A percentile compares a stretch with the other conserved stretches of the same genome.
Conservation (phyloP, 2,797 vertebrate genomes). For the Esox lucius region DNA sequence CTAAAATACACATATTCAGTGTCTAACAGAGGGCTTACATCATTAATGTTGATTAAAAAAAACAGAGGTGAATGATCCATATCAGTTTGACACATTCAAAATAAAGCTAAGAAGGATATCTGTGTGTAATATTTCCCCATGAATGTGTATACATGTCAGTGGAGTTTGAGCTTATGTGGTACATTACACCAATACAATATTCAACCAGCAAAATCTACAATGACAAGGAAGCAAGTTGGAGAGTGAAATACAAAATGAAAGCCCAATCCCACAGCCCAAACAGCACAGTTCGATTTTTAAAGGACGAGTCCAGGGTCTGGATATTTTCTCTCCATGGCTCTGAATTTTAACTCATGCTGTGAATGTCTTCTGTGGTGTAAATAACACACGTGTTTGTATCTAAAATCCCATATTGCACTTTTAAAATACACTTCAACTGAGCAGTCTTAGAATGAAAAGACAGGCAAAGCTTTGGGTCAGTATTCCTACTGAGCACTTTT, state of each 20-base stretch:
- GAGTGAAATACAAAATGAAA: not conserved
- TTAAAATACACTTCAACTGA: slow-evolving; percentile 11
- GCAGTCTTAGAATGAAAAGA: not conserved
- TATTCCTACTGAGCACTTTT: slow-evolving; percentile 26
- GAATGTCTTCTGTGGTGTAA: not conserved
- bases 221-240: not conserved
- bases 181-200: not conserved
- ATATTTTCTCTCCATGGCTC: not conserved
- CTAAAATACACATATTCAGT: slow-evolving; percentile 7
- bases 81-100: not conserved
- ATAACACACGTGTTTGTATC: not conserved
- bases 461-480: not conserved
- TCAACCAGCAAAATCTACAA: not conserved
- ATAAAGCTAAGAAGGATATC: not conserved
- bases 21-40: slow-evolving; percentile 10
- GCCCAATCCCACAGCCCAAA: not conserved
- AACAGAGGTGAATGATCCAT: not conserved
- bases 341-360: not conserved
- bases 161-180: not conserved
- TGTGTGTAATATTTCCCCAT: not conserved
- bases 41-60: too few species aligned
- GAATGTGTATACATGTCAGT: not conserved
- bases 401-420: slow-evolving; percentile 35
- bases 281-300: not conserved
- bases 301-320: not conserved